A percentile compares a stretch with the other conserved stretches of the same genome.
phyloP scores from a whole-genome alignment of 2,113 vertebrate genomes.

The Tyto alba region DNA sequence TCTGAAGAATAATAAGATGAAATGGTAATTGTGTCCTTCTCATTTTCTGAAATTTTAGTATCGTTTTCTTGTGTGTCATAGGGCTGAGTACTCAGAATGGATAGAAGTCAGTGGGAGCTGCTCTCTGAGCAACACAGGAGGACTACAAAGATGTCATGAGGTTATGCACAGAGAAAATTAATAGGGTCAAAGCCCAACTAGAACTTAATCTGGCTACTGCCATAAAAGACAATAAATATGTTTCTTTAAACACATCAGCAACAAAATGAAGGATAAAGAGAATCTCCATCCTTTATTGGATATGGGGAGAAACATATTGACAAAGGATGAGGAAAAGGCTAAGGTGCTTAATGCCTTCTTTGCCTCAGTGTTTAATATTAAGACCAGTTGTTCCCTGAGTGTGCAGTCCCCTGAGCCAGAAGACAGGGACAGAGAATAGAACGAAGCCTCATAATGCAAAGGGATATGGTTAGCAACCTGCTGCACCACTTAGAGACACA shows the following conservation, averaged over 20 bases:
- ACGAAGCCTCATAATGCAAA: neutral
- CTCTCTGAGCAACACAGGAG: neutral
- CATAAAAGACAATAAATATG: neutral
- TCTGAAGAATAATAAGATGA: neutral
- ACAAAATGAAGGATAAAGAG: neutral
- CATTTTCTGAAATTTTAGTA: neutral
- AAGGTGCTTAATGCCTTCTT: neutral
- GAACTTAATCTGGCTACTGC: neutral
- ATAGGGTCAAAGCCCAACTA: neutral
- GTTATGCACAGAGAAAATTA: neutral
- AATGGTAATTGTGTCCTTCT: neutral
- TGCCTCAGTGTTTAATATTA: neutral
- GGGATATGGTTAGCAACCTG: neutral
- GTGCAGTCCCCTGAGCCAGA: neutral
- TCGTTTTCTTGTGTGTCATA: accelerated
- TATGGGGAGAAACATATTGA: accelerated
- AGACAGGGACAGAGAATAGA: neutral
- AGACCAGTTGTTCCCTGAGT: neutral
- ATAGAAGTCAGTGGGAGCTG: neutral
- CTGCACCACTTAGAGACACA: neutral
- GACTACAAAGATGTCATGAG: neutral
- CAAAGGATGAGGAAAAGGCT: neutral
- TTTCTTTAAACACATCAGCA: neutral
- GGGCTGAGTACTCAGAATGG: neutral
- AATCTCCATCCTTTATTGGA: neutral